Evolutionary conservation across 2,113 vertebrate species (phyloP).

Genomic region (Carassius auratus): DNA sequence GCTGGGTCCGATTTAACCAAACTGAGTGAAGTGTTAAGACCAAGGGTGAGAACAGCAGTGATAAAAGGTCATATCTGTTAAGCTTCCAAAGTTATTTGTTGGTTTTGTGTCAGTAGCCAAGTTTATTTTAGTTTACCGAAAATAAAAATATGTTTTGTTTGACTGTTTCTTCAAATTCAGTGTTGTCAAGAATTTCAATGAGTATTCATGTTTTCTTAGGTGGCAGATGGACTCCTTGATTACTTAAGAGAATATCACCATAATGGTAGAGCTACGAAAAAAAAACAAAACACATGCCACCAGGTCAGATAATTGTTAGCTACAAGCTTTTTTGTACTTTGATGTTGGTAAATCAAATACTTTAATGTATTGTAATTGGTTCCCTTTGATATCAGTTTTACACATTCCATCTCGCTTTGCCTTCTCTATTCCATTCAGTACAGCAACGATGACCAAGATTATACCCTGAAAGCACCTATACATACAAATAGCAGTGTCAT

Average conservation of each 20-base stretch:
- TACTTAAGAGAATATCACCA: conserved; percentile 6
- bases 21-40: conserved; percentile 40
- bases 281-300: not conserved
- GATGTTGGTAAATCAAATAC: conserved; percentile 44
- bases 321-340: conserved; percentile 42
- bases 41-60: conserved; percentile 10
- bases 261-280: conserved; percentile 1
- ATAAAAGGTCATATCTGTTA: conserved; percentile 34
- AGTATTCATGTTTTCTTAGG: conserved; percentile 11
- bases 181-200: not conserved
- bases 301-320: conserved; percentile 33
- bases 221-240: conserved; percentile 15
- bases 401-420: conserved; percentile 26
- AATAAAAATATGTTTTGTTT: not conserved
- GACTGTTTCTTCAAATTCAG: not conserved
- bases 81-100: not conserved
- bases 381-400: conserved; percentile 48
- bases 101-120: not conserved
- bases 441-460: conserved; percentile 36
- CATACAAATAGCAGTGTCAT: conserved; percentile 37
- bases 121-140: not conserved
- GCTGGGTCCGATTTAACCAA: conserved; percentile 22
- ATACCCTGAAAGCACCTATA: conserved; percentile 41
- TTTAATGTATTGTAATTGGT: conserved; percentile 32
- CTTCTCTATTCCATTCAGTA: conserved; percentile 17